Evolutionary conservation across 2,888 invertebrate species (phyloP), one percentile per base, ranked within the genome.

Genomic region (Leucophora obtusa): DNA sequence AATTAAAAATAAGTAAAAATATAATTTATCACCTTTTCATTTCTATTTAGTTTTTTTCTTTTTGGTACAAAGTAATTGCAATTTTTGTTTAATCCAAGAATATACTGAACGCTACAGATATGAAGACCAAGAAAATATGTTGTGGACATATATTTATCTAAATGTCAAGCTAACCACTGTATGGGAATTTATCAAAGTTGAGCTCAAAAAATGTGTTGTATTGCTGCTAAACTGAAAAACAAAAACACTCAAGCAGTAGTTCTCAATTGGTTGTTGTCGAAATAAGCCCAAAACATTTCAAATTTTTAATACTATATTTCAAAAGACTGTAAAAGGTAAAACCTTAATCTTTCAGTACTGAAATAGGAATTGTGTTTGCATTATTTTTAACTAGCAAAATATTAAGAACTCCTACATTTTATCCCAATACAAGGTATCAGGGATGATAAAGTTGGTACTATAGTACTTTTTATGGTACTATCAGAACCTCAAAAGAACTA

Each of bases 171-270:
- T 54, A 83, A 87, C 84, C 86, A 84, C 86, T 85, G 86, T 85
- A 85, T 83, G 84, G 79, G 86, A 86, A 87, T 89, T 87, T 87
- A 88, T 87, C 86, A 88, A 87, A 86, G 83, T 86, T 84, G 84
- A 84, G 83, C 84, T 85, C 75, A 85, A 51, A 38, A 33, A 8
- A 33, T 11, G 15, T 14, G 24, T 56, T 33, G 56, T 14, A 33
- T 21, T 54, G 35, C 35, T 70, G 14, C 14, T 60, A 24, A n/a
- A 35, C 50, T 5, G 35, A 35, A 47, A 24, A 28, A 47, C 43
- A 11, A 14, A 43, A 11, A 14, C 14, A n/a, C 43, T 14, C 14
- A 47, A 47, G 1, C 43, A 47, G 43, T 7, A n/a, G 43, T 47
- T 47, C 43, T 7, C 15, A 47, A 47, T 11, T 11, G 38, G 11